A percentile compares a stretch with the other conserved stretches of the same genome.
phyloP scores from a whole-genome alignment of 2,113 vertebrate species.

The Engystomops pustulosus region DNA sequence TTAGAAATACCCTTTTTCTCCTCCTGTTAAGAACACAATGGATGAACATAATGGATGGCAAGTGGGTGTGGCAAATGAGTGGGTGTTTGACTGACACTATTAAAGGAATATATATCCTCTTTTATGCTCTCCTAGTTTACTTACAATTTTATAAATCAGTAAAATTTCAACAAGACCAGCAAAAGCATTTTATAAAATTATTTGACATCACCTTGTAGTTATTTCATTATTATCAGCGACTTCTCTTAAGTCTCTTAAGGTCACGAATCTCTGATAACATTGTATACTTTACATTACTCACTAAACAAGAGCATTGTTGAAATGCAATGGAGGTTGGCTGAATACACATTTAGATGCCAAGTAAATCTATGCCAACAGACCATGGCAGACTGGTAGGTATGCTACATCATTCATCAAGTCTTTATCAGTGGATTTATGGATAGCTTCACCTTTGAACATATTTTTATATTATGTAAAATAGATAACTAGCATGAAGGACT shows the following conservation, averaged over 20 bases:
- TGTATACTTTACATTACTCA: not conserved
- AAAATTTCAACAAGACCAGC: not conserved
- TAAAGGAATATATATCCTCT: too few species aligned
- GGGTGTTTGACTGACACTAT: too few species aligned
- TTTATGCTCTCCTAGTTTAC: too few species aligned
- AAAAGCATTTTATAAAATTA: not conserved
- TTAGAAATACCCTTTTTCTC: too few species aligned
- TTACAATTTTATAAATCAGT: not conserved
- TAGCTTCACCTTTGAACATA: not conserved
- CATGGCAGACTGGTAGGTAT: constrained; percentile 26
- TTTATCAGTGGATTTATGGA: not conserved
- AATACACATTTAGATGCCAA: constrained; percentile 47
- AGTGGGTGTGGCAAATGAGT: too few species aligned
- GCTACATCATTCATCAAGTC: constrained; percentile 10
- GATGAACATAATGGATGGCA: too few species aligned
- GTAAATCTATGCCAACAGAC: constrained; percentile 57
- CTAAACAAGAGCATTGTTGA: constrained; percentile 52
- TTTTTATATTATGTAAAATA: not conserved
- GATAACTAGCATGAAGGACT: not conserved
- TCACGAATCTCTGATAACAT: constrained; percentile 8
- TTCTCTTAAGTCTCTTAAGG: not conserved
- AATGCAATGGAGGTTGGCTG: constrained; percentile 52
- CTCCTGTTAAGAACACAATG: too few species aligned
- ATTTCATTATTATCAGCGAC: not conserved
- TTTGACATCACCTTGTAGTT: not conserved